These are phyloP conservation scores for Machimus rusticus DNA, from an alignment of 2,888 invertebrate species.

Conservation along the genomic window DNA sequence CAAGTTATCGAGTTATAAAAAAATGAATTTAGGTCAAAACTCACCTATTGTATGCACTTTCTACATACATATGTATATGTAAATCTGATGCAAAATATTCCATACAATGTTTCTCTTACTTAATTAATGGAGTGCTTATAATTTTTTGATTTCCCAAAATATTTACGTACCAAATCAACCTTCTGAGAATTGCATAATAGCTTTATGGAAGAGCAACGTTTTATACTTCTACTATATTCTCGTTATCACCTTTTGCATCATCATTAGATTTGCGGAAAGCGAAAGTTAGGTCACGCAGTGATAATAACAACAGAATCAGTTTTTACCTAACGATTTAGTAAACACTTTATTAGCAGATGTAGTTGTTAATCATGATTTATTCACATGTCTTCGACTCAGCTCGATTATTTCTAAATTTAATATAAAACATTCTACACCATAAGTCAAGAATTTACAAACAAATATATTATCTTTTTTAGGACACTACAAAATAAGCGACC, in stretches of 20 bases:
- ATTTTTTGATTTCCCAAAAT: not conserved
- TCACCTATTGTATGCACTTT: too few relatives aligned
- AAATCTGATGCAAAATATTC: too few relatives aligned
- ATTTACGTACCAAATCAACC: not conserved
- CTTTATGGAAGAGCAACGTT: not conserved
- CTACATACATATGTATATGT: too few relatives aligned
- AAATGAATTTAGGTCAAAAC: too few relatives aligned
- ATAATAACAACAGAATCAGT: not conserved
- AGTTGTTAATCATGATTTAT: not conserved
- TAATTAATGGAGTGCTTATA: not conserved
- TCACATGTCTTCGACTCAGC: not conserved
- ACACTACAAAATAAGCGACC: slow-evolving; percentile 67
- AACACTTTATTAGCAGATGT: not conserved
- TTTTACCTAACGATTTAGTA: not conserved
- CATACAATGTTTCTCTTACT: too few relatives aligned
- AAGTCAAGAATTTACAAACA: not conserved
- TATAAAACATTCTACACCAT: too few relatives aligned
- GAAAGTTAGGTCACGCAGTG: not conserved
- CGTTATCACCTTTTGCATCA: not conserved
- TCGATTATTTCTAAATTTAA: not conserved
- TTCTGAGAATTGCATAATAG: not conserved
- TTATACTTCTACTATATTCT: not conserved
- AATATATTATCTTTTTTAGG: slow-evolving; percentile 57
- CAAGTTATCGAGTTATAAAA: too few relatives aligned
- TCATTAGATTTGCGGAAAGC: not conserved